These are phyloP conservation scores for Chironex yamaguchii DNA, from an alignment of 30 jellyfish, hydroid and myxozoan genomes.

Conservation along the genomic window DNA sequence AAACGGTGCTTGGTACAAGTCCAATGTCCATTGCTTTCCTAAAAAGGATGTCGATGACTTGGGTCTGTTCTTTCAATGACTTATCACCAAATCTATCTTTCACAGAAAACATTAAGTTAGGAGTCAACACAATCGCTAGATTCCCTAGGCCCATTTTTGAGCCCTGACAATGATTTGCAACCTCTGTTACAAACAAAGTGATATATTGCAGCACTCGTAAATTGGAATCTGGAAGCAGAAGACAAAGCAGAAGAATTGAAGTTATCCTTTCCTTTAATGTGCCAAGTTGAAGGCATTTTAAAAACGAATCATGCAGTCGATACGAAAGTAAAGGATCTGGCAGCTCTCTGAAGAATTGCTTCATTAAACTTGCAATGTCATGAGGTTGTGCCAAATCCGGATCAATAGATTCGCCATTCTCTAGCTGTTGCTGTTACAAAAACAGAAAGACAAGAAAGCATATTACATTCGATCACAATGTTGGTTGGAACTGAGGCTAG, in stretches of 20 bases:
- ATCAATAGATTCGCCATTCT: slow-evolving; percentile 82
- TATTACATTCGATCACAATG: too few species aligned
- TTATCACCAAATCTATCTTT: slow-evolving; percentile 87
- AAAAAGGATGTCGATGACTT: slow-evolving; percentile 83
- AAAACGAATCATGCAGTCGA: slow-evolving; percentile 68
- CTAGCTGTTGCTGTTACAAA: slow-evolving; percentile 71
- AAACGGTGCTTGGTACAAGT: slow-evolving; percentile 80
- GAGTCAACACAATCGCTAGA: slow-evolving; percentile 95
- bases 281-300: slow-evolving; percentile 77
- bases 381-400: slow-evolving; percentile 94
- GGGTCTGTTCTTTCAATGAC: slow-evolving; percentile 88
- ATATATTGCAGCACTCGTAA: slow-evolving; percentile 89
- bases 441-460: not conserved
- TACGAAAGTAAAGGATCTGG: slow-evolving; percentile 91
- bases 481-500: too few species aligned
- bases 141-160: slow-evolving; percentile 92
- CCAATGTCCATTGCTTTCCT: slow-evolving; percentile 80
- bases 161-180: slow-evolving; percentile 91
- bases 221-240: slow-evolving; percentile 91
- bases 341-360: slow-evolving; percentile 91
- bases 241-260: slow-evolving; percentile 83
- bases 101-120: slow-evolving; percentile 81
- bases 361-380: slow-evolving; percentile 89
- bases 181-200: slow-evolving; percentile 80
- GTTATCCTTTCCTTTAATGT: slow-evolving; percentile 75